These are phyloP conservation scores for Turnix velox DNA, from an alignment of 2,113 vertebrate species.

Conservation along the genomic window DNA sequence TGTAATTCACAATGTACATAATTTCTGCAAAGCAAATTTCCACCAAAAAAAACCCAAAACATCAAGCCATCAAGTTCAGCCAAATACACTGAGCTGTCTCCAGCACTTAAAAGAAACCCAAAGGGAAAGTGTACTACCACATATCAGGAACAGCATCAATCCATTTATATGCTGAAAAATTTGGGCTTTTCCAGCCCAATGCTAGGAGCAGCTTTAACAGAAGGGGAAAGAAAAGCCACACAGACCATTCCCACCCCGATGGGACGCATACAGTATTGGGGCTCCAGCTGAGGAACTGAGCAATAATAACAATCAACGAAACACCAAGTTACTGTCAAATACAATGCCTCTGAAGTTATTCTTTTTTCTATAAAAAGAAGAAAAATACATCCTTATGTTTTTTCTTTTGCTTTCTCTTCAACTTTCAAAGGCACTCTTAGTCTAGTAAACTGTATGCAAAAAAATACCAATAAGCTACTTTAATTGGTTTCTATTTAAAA, in stretches of 20 bases:
- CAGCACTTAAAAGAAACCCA: background rate
- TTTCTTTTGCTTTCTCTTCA: background rate
- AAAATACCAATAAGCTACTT: background rate
- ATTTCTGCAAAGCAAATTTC: background rate
- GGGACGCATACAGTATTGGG: background rate
- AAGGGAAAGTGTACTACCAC: background rate
- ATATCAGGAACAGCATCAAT: background rate
- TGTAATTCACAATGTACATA: background rate
- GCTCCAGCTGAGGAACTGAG: background rate
- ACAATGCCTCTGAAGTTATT: too few species aligned
- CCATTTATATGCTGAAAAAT: background rate
- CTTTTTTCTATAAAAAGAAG: background rate
- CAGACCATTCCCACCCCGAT: background rate
- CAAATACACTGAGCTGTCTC: background rate
- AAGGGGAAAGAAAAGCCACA: background rate
- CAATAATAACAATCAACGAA: background rate
- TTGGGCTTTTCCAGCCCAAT: background rate
- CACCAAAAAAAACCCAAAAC: background rate
- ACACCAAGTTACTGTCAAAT: background rate
- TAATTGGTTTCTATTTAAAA: background rate
- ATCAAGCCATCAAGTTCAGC: background rate
- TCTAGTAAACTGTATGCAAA: background rate
- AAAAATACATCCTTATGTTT: background rate
- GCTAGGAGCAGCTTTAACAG: background rate
- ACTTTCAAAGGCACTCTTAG: background rate